Evolutionary conservation across 2,888 invertebrate species (phyloP), one percentile per base, ranked within the genome.

Genomic region (Xestia xanthographa): DNA sequence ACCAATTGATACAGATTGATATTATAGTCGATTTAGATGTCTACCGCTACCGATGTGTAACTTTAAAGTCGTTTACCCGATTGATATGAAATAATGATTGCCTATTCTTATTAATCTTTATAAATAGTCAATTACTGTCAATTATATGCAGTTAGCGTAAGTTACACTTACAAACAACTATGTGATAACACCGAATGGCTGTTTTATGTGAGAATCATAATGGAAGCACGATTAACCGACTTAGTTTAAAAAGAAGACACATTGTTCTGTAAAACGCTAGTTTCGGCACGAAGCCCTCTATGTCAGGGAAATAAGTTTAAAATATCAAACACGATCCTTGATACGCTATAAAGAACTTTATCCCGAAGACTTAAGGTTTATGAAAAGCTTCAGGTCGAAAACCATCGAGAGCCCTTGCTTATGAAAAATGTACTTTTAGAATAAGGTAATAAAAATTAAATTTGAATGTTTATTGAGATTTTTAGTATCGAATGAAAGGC

Each of bases 221-320:
- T 92, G 87, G 89, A 88, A 91, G 87, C 91, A 90, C 92, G 90
- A 92, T 94, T 93, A 94, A 92, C 88, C 76, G 80, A 88, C 92
- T 93, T 92, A 91, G 91, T 94, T 93, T 91, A 92, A 94, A 95
- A 95, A 94, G 91, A 93, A 94, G 95, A 95, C 90, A 92, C 94
- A 95, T 95, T 93, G 93, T 93, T 91, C 91, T 91, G 92, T 92
- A 92, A 94, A 95, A 95, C 92, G 96, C 91, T 95, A 95, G 93
- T 95, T 96, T 96, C 94, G 95, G 95, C 96, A 96, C 96, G 95
- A 94, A 95, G 91, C 92, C 91, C 92, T 92, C 89, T 95, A 93
- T 88, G 93, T 95, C 94, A 95, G 85, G 85, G 86, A 90, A 89
- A 91, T 91, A 92, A 92, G 87, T 92, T 91, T 88, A 90, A 92